phyloP scores from a whole-genome alignment of 1,140 invertebrate species.

The Callitettix versicolor region DNA sequence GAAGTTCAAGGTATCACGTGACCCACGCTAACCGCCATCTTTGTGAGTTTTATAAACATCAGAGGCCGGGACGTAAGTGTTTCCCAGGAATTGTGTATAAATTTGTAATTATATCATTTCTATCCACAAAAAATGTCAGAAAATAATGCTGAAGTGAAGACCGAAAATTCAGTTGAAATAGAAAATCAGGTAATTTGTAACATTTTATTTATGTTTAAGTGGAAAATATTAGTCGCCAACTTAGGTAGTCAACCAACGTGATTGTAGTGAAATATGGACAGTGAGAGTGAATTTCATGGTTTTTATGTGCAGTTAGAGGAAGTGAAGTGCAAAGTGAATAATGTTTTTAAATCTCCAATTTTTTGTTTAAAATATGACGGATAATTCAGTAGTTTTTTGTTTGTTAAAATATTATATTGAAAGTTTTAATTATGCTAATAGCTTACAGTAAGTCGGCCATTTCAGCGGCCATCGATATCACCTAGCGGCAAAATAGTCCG shows the following conservation, averaged over 20 bases:
- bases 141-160: conserved; percentile 39
- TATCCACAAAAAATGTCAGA: conserved; percentile 36
- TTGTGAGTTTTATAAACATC: conserved; percentile 41
- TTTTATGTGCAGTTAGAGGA: too few relatives aligned
- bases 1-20: conserved; percentile 35
- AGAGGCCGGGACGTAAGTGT: conserved; percentile 13
- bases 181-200: conserved; percentile 21
- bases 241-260: conserved; percentile 20
- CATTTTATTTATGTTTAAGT: conserved; percentile 31
- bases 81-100: neutral
- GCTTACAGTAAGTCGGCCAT: neutral
- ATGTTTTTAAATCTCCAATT: too few relatives aligned
- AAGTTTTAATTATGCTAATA: neutral
- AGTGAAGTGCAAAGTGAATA: too few relatives aligned
- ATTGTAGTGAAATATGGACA: conserved; percentile 14
- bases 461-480: conserved; percentile 13
- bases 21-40: conserved; percentile 46
- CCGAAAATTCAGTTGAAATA: conserved; percentile 39
- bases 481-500: conserved; percentile 1
- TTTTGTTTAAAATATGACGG: too few relatives aligned
- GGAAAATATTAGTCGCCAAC: conserved; percentile 20
- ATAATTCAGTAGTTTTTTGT: too few relatives aligned
- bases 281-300: neutral
- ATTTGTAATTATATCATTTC: conserved; percentile 36
- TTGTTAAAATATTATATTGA: neutral